Conservation (phyloP, 2,888 invertebrate genomes). For the Psococerastis gibbosa region DNA sequence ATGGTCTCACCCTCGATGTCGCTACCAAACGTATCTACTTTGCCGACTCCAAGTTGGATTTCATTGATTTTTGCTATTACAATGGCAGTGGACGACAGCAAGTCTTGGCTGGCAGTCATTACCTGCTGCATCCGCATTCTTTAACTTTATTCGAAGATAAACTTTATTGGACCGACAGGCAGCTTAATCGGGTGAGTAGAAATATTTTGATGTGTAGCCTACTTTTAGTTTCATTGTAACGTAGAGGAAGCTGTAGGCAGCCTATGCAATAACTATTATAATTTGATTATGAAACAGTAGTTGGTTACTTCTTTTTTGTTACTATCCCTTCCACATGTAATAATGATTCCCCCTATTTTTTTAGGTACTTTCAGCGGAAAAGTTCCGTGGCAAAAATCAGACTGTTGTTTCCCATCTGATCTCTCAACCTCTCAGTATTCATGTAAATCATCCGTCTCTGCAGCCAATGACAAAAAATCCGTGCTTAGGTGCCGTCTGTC, state of each 20-base stretch:
- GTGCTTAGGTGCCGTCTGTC: constrained; percentile 55
- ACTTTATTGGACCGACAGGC: constrained; percentile 91
- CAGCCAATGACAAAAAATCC: constrained; percentile 68
- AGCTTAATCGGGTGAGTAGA: constrained; percentile 75
- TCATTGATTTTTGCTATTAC: constrained; percentile 94
- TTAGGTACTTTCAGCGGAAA: constrained; percentile 66
- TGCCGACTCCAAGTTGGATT: constrained; percentile 92
- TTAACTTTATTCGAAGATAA: constrained; percentile 90
- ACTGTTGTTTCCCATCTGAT: constrained; percentile 87
- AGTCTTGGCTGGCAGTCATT: constrained; percentile 73
- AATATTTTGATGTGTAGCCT: background rate
- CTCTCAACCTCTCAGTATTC: constrained; percentile 86
- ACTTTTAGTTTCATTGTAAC: background rate
- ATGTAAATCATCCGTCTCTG: constrained; percentile 84
- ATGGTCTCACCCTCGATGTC: constrained; percentile 88
- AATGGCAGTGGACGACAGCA: constrained; percentile 82
- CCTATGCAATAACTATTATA: too few species aligned
- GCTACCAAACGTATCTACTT: constrained; percentile 88
- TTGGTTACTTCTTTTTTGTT: background rate
- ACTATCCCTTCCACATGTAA: background rate
- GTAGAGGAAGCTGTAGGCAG: too few species aligned
- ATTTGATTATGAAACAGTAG: background rate
- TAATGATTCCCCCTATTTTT: too few species aligned
- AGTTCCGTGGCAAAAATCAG: constrained; percentile 79
- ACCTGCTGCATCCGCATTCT: constrained; percentile 87